A percentile compares a stretch with the other conserved stretches of the same genome.
These are phyloP conservation scores for Cochlearius cochlearius DNA, from an alignment of 2,113 vertebrate species.

Conservation along the genomic window DNA sequence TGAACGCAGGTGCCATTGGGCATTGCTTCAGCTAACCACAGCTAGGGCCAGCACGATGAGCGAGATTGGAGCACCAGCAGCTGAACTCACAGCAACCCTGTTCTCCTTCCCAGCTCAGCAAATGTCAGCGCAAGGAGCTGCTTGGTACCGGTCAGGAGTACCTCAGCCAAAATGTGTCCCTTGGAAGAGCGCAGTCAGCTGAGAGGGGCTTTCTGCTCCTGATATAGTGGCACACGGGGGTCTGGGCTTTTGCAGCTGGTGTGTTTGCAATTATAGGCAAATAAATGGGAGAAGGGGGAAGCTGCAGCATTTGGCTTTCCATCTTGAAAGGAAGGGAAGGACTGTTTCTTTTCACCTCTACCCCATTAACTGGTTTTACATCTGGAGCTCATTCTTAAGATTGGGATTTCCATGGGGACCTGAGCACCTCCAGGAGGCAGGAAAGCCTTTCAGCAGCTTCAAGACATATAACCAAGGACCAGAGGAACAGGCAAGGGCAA, in stretches of 20 bases:
- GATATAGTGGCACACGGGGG: rapidly evolving
- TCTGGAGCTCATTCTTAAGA: neutral
- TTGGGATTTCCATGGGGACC: neutral
- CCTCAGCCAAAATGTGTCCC: neutral
- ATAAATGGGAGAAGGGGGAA: neutral
- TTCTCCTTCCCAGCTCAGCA: neutral
- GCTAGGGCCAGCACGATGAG: neutral
- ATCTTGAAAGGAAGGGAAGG: neutral
- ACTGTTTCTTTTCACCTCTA: neutral
- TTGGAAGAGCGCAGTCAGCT: neutral
- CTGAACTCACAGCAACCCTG: neutral
- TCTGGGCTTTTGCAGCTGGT: neutral
- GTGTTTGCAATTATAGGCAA: neutral
- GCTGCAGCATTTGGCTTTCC: neutral
- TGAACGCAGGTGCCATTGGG: rapidly evolving
- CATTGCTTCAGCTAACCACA: rapidly evolving
- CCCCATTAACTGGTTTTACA: neutral
- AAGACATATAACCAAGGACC: neutral
- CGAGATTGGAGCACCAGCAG: neutral
- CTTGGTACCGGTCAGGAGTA: neutral
- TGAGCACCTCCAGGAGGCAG: neutral
- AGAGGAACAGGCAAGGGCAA: neutral
- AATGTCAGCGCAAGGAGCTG: neutral
- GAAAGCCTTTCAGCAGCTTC: neutral
- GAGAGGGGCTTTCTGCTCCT: neutral